Conservation (phyloP, 2,888 invertebrate genomes). For the Trachelus iudaicus region DNA sequence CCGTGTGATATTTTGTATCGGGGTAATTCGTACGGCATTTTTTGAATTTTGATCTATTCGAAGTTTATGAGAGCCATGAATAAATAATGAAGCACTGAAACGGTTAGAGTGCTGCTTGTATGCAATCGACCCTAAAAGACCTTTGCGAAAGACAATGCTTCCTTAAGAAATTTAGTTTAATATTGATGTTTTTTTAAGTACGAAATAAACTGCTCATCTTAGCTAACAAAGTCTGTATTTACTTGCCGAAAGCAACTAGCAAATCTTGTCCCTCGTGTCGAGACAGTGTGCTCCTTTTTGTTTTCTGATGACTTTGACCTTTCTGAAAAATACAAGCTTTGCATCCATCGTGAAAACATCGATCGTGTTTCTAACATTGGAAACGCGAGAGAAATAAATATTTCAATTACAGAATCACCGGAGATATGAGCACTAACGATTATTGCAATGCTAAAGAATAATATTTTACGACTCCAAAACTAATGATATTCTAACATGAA, state of each 20-base stretch:
- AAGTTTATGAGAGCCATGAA: neutral
- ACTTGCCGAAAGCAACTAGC: neutral
- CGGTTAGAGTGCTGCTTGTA: neutral
- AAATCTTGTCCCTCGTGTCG: neutral
- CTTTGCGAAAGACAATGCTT: neutral
- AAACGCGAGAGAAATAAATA: neutral
- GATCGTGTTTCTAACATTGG: neutral
- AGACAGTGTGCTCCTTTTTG: neutral
- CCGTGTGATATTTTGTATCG: neutral
- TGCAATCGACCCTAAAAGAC: neutral
- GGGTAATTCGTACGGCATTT: neutral
- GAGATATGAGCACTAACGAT: neutral
- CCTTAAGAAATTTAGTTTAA: neutral
- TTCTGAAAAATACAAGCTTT: neutral
- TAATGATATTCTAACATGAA: neutral
- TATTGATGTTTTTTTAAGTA: neutral
- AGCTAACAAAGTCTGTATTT: too few species aligned
- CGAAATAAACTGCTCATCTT: too few species aligned
- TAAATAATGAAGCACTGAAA: neutral
- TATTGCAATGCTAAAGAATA: neutral
- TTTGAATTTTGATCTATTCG: neutral
- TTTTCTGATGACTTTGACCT: neutral
- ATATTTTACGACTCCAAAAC: neutral
- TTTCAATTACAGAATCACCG: neutral
- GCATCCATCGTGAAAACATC: neutral